Evolutionary conservation across 2,797 vertebrate genomes (phyloP).

Genomic region (Premnoplex brunnescens): DNA sequence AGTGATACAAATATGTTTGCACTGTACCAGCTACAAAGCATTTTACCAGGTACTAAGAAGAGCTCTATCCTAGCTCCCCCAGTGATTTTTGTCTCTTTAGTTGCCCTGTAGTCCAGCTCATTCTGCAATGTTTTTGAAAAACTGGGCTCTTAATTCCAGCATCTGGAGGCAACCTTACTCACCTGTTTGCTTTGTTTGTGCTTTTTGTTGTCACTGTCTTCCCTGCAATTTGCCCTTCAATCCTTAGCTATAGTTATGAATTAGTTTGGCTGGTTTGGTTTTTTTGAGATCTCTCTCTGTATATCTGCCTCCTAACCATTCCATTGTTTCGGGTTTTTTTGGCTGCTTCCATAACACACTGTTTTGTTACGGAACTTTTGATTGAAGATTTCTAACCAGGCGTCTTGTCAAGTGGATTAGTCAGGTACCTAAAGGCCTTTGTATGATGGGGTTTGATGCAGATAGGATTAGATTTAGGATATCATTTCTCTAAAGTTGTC

Average conservation of each 20-base stretch:
- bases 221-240: rapidly evolving
- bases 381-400: not conserved
- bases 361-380: not conserved
- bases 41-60: not conserved
- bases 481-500: not conserved
- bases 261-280: not conserved
- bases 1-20: not conserved
- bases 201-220: not conserved
- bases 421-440: not conserved
- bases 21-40: not conserved
- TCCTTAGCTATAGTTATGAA: not conserved
- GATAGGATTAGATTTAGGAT: not conserved
- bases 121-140: not conserved
- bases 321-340: not conserved
- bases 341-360: not conserved
- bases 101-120: not conserved
- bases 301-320: not conserved
- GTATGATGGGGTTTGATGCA: not conserved
- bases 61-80: not conserved
- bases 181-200: not conserved
- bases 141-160: not conserved
- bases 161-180: not conserved
- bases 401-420: not conserved
- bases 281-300: not conserved
- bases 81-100: not conserved